Evolutionary conservation across 2,888 invertebrate species (phyloP).

Genomic region (Galeruca laticollis): DNA sequence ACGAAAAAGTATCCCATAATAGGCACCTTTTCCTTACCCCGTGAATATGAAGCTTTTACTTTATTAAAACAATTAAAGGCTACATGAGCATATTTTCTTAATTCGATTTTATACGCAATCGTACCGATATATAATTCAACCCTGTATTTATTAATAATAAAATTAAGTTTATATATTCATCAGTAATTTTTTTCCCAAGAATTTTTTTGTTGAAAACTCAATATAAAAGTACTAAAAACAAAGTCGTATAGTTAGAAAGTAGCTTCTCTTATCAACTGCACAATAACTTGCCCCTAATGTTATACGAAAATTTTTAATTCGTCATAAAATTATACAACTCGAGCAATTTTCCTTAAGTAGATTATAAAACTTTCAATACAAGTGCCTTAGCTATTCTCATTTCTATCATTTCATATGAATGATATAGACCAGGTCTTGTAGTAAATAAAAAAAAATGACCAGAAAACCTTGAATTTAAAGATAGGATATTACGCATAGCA

Average conservation of each 20-base stretch:
- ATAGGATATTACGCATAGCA: not conserved
- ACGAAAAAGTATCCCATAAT: too few species aligned
- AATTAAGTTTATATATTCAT: too few species aligned
- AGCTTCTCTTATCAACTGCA: slow-evolving; percentile 24
- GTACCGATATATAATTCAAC: too few species aligned
- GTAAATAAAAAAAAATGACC: not conserved
- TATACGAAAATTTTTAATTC: slow-evolving; percentile 56
- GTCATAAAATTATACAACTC: slow-evolving; percentile 54
- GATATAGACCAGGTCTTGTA: slow-evolving; percentile 24
- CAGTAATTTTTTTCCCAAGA: too few species aligned
- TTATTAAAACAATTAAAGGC: too few species aligned
- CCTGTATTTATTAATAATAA: too few species aligned
- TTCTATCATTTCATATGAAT: slow-evolving; percentile 61
- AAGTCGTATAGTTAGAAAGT: slow-evolving; percentile 21
- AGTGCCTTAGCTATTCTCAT: slow-evolving; percentile 57
- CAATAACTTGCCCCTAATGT: slow-evolving; percentile 27
- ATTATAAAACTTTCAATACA: slow-evolving; percentile 59
- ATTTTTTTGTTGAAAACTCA: not conserved
- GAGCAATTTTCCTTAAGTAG: slow-evolving; percentile 54
- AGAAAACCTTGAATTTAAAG: not conserved
- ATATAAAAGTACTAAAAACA: not conserved
- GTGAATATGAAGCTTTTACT: too few species aligned
- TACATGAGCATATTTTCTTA: too few species aligned
- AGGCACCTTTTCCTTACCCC: too few species aligned
- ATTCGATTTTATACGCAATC: too few species aligned